phyloP scores from a whole-genome alignment of 2,797 vertebrate species.

The Ptychadena robeensis region DNA sequence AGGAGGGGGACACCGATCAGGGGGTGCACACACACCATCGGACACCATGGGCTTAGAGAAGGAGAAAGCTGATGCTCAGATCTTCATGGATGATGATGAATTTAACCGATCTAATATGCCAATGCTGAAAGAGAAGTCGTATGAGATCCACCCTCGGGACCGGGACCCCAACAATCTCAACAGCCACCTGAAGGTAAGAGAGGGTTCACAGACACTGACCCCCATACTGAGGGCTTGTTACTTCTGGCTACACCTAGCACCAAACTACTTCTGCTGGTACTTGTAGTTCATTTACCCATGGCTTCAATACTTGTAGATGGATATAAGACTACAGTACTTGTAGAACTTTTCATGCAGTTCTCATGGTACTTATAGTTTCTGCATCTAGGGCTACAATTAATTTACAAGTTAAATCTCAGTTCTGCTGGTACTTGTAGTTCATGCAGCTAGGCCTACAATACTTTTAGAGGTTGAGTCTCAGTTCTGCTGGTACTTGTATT shows the following conservation, averaged over 20 bases:
- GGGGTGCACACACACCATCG: background rate
- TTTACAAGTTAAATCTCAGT: too few relatives aligned
- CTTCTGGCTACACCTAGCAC: too few relatives aligned
- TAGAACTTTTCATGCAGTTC: too few relatives aligned
- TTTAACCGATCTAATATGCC: slow-evolving; percentile 68
- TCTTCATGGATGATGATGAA: slow-evolving; percentile 80
- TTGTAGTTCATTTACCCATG: too few relatives aligned
- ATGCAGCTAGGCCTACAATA: too few relatives aligned
- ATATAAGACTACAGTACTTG: too few relatives aligned
- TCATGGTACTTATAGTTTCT: too few relatives aligned
- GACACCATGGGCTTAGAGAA: slow-evolving; percentile 89
- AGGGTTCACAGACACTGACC: background rate
- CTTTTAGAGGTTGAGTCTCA: background rate
- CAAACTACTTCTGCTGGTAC: too few relatives aligned
- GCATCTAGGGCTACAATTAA: too few relatives aligned
- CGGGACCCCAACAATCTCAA: slow-evolving; percentile 84
- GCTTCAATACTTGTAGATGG: too few relatives aligned
- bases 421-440: too few relatives aligned
- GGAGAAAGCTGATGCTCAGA: slow-evolving; percentile 82
- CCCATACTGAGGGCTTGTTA: too few relatives aligned
- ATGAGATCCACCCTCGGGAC: slow-evolving; percentile 65
- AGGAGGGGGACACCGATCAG: background rate
- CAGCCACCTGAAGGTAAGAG: slow-evolving; percentile 83
- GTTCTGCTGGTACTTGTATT: background rate
- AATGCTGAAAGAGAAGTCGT: slow-evolving; percentile 68